phyloP scores from a whole-genome alignment of 2,797 vertebrate genomes.

The Valencia hispanica region DNA sequence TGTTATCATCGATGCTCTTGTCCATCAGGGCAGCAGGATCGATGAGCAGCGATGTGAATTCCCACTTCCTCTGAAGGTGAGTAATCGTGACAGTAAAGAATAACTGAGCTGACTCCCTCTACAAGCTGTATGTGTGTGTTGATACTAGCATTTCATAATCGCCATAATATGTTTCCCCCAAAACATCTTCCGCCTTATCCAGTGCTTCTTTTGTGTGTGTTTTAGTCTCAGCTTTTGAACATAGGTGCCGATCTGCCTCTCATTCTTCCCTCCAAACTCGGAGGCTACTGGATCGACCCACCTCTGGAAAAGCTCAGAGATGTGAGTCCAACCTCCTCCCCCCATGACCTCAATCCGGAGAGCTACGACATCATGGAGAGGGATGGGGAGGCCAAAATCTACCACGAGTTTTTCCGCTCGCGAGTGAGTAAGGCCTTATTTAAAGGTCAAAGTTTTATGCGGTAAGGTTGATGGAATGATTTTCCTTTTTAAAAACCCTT shows the following conservation, averaged over 20 bases:
- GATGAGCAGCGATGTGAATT: conserved; percentile 86
- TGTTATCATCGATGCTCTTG: conserved; percentile 43
- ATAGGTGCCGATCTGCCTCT: conserved; percentile 79
- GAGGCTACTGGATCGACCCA: conserved; percentile 85
- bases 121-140: conserved; percentile 21
- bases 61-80: conserved; percentile 81
- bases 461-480: background rate
- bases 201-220: conserved; percentile 34
- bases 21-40: conserved; percentile 83
- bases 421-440: conserved; percentile 64
- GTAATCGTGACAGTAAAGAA: conserved; percentile 17
- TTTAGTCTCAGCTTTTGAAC: conserved; percentile 79
- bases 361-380: conserved; percentile 83
- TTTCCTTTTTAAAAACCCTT: conserved; percentile 5
- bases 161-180: conserved; percentile 27
- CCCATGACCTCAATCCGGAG: conserved; percentile 56
- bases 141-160: conserved; percentile 31
- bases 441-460: background rate
- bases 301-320: conserved; percentile 72
- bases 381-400: conserved; percentile 81
- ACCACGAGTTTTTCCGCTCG: conserved; percentile 77
- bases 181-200: conserved; percentile 38
- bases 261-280: conserved; percentile 78
- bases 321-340: conserved; percentile 73
- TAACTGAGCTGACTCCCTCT: background rate